Evolutionary conservation across 2,888 invertebrate genomes (phyloP).

Genomic region (Bombylius major): DNA sequence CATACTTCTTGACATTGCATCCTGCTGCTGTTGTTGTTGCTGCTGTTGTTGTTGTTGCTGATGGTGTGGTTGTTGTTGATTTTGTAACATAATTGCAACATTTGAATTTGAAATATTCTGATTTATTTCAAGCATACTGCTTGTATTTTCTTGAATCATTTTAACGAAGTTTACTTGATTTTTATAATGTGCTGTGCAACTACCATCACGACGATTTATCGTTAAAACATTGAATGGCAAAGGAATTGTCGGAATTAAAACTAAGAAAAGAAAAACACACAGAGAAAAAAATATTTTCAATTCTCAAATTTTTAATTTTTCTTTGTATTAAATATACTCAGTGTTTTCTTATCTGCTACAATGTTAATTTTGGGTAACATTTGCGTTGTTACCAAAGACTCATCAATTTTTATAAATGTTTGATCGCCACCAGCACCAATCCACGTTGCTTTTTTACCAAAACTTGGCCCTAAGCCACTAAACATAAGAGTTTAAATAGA

Average conservation of each 20-base stretch:
- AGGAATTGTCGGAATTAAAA: constrained; percentile 68
- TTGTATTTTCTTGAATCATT: constrained; percentile 45
- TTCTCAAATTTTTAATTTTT: constrained; percentile 1
- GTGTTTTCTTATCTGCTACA: constrained; percentile 72
- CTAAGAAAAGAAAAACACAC: constrained; percentile 37
- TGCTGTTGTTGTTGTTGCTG: constrained; percentile 1
- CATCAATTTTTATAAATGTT: constrained; percentile 85
- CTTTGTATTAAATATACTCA: constrained; percentile 45
- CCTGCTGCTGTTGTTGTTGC: constrained; percentile 5
- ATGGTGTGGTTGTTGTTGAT: constrained; percentile 5
- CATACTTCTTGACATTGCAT: constrained; percentile 34
- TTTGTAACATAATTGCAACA: background rate
- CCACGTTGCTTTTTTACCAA: constrained; percentile 84
- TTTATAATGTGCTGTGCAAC: constrained; percentile 70
- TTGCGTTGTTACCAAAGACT: constrained; percentile 82
- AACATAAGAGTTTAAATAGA: constrained; percentile 1
- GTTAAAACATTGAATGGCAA: constrained; percentile 76
- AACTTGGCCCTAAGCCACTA: constrained; percentile 60
- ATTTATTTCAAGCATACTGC: constrained; percentile 29
- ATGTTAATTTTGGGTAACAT: constrained; percentile 79
- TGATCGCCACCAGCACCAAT: constrained; percentile 92
- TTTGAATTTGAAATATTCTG: constrained; percentile 26
- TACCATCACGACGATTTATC: constrained; percentile 79
- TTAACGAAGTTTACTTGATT: constrained; percentile 78
- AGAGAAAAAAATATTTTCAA: background rate